Evolutionary conservation across 2,888 invertebrate species (phyloP), one percentile per base, ranked within the genome.

Genomic region (Carabus problematicus): DNA sequence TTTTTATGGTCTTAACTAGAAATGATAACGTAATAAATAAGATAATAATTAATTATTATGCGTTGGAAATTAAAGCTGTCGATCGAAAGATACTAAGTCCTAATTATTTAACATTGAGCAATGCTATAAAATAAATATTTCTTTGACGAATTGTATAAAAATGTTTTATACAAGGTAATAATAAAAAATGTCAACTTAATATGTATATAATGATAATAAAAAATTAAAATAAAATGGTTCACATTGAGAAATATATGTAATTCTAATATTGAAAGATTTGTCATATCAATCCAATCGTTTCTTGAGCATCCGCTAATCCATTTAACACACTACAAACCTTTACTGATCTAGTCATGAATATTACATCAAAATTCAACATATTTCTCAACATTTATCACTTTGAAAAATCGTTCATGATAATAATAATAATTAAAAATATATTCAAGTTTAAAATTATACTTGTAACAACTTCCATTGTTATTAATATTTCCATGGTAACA

Each of bases 41-140:
- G 7, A 16, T 52, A 52, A 16, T 52, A 64, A 56, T 42, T 63
- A 64, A 64, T 59, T 52, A 67, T 60, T 52, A 67, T 60, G 67
- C 58, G 60, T 67, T 67, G 18, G 29, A 67, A 67, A 67, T 67
- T 67, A 67, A 67, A 67, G 67, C 67, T 67, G 67, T 67, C 60
- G 39, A 47, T 47, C 60, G 49, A 66, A 67, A 67, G 60, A 67
- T 67, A 67, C 67, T 60, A 67, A 67, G 45, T 47, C 66, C 56
- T 56, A 47, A 49, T 45, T 56, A 58, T 56, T 56, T 45, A 66
- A 58, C 66, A 66, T 66, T 66, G 66, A 66, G 66, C 66, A 66
- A 66, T 66, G 59, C 56, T 64, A 56, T 56, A 64, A 64, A 64
- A 47, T 47, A 47, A 47, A 47, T 47, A 47, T 47, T 47, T 47